Base-by-base conservation (phyloP, 2,797 vertebrate genomes). In the Neopelma chrysocephalum region DNA sequence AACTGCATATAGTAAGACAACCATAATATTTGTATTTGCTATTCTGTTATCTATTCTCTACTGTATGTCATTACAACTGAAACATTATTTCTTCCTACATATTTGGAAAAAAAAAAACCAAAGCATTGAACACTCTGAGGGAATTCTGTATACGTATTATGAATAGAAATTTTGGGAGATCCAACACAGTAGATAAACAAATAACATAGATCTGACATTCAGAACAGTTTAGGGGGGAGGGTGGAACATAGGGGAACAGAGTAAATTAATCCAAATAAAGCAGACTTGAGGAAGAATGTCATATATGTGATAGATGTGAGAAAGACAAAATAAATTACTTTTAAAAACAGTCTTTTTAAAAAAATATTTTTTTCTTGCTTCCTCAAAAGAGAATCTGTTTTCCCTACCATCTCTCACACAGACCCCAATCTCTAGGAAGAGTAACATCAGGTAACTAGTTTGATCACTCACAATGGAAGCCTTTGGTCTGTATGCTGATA, bases 181-280 rank as follows among this genome's bases (percentile, higher is more conserved):
- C 51, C 42, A 91, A 58, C 56, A 64, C 13, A 81, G 48, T 6
- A 78, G 12, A 36, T 48, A 85, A 64, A 47, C 8, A 65, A 80
- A 79, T 42, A 75, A 10, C 51, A 76, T 5, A 71, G 48, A 78
- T 19, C 10, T 82, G 47, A 50, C 47, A 79, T 9, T 81, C 51
- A 43, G 26, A 89, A 65, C 9, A 26, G 36, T 2, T 20, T 18
- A 9, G 25, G 7, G 11, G 34, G 23, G 0, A 15, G 17, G 12
- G 50, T 5, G 11, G 6, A 40, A 14, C 6, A 16, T 21, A 6
- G 4, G 1, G 11, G 14, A 19, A 1, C 0, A 10, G 7, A 27
- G 31, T 11, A 91, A 83, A 62, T 81, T 56, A 87, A 88, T 31
- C 1, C 1, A 86, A 87, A 83, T 60, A 19, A 62, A 40, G 12